Evolutionary conservation across 2,888 invertebrate genomes (phyloP), one percentile per base, ranked within the genome.

Genomic region (Choreutis nemorana): DNA sequence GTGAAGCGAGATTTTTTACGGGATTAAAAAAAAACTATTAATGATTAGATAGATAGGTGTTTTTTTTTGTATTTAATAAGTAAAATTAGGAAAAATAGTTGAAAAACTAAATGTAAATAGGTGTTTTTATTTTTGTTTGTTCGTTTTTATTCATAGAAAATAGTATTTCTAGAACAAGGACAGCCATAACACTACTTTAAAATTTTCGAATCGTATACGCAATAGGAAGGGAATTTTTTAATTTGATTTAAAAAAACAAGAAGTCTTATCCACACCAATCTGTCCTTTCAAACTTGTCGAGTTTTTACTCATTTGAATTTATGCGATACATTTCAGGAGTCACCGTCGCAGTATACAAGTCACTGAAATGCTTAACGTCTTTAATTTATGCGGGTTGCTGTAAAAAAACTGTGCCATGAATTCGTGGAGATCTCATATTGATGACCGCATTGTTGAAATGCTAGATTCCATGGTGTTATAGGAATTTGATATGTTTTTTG

Each of bases 241-340:
- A n/a, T n/a, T n/a, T n/a, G n/a, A n/a, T n/a, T n/a, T n/a, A n/a
- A n/a, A n/a, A n/a, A n/a, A n/a, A n/a, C 13, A 11, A 24, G 13
- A 14, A 12, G 9, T 41, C 53, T 8, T 41, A 48, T 65, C 65
- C 55, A 44, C 26, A 27, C 14, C 30, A 45, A 29, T 9, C 43
- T 33, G 34, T 31, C 52, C 37, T 32, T 13, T 15, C 40, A 42
- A 55, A 64, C 62, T 65, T 67, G 68, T 67, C 64, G 66, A 71
- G 58, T 70, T 71, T 71, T 71, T 70, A 68, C 68, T 65, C 62
- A 59, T 55, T 52, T 56, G 56, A 66, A 65, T 70, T 71, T 70
- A 72, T 70, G 67, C 72, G 68, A 66, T 66, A 67, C 68, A 70
- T 71, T 71, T 72, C 62, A 63, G 66, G 60, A 61, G 55, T 58